Evolutionary conservation across 2,888 invertebrate genomes (phyloP), one percentile per base, ranked within the genome.

Genomic region (Phorcus lineatus): DNA sequence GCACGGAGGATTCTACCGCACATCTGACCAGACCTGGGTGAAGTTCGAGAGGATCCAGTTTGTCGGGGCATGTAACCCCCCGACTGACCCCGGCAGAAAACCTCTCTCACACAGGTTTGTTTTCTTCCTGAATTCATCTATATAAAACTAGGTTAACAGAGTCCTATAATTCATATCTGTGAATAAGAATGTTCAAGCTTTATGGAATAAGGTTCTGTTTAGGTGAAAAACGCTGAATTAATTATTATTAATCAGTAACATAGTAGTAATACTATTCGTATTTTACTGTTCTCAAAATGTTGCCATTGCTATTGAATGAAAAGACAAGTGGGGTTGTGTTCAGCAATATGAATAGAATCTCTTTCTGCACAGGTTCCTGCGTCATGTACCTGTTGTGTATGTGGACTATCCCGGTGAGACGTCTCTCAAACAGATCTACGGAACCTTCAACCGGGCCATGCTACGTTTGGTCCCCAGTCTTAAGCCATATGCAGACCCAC

Each of bases 1-100:
- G 93, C 98, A 99, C 91, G 97, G 95, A 78, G 95, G 95, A 17
- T 95, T 95, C 91, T 93, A 91, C 86, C 89, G 93, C 19, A 91
- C 93, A 0, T 88, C 91, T 1, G 99, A 99, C 94, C 98, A 99
- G 93, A 96, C 97, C 0, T 99, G 99, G 98, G 99, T 99, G 0
- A 96, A 96, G 74, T 94, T 99, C 90, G 99, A 99, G 93, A 95
- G 99, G 80, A 99, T 99, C 88, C 99, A 99, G 93, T 99, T 99
- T 93, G 99, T 99, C 47, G 99, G 99, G 19, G 99, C 99, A 82
- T 99, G 99, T 94, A 99, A 99, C 95, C 99, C 99, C 53, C 99
- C 99, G 0, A 99, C 99, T 2, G 99, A 99, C 95, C 99, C 99
- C 0, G 99, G 99, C 55, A 95, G 99, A 85, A 99, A 99, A 93